phyloP scores from a whole-genome alignment of 2,797 vertebrate species.

The Phaenicophaeus curvirostris region DNA sequence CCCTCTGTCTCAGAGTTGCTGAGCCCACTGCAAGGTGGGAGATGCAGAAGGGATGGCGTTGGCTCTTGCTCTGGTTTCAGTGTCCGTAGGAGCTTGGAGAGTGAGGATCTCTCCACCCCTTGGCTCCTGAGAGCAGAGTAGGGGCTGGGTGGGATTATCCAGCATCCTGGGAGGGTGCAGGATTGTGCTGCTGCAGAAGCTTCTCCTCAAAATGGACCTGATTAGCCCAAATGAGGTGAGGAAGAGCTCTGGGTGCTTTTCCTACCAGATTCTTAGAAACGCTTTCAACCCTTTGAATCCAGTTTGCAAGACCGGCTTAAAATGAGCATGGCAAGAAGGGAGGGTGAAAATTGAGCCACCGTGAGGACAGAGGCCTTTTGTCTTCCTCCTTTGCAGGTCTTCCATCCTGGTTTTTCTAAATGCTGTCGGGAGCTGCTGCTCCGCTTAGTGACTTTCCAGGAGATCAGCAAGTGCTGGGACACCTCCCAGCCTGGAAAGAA shows the following conservation, averaged over 20 bases:
- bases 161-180: not conserved
- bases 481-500: not conserved
- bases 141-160: too few species aligned
- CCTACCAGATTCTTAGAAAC: not conserved
- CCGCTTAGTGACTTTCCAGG: not conserved
- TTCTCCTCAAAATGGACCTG: accelerated
- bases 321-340: accelerated
- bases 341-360: not conserved
- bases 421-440: not conserved
- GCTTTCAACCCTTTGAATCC: not conserved
- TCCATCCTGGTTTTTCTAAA: not conserved
- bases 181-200: not conserved
- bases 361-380: not conserved
- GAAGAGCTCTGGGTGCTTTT: not conserved
- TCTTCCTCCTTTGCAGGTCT: accelerated
- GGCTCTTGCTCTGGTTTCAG: not conserved
- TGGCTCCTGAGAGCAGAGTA: too few species aligned
- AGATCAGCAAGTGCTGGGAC: accelerated
- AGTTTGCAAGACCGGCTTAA: not conserved
- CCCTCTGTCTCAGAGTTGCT: not conserved
- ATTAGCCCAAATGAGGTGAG: not conserved
- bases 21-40: not conserved
- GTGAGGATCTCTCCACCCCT: not conserved
- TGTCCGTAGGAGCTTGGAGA: accelerated
- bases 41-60: not conserved